Evolutionary conservation across 2,888 invertebrate genomes (phyloP).

Genomic region (Cenopis cana): DNA sequence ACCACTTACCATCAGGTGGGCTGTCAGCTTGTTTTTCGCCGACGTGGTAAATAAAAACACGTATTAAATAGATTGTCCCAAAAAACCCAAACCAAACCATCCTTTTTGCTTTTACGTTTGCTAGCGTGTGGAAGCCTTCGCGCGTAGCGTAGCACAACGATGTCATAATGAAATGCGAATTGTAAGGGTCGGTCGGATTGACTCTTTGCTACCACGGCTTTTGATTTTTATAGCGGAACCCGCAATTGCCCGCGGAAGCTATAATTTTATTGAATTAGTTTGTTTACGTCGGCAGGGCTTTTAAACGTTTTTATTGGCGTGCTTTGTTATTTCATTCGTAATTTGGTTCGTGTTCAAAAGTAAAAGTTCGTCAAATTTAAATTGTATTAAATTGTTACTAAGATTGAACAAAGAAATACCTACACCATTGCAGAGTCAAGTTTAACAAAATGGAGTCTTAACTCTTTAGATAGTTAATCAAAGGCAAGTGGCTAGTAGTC

Average conservation of each 20-base stretch:
- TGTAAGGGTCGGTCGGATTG: not conserved
- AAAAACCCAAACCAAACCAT: too few relatives aligned
- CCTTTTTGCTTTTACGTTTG: too few relatives aligned
- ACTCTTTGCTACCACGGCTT: not conserved
- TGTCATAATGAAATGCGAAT: not conserved
- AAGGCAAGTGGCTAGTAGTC: not conserved
- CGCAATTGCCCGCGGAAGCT: constrained; percentile 6
- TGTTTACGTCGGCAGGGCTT: constrained; percentile 8
- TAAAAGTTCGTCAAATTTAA: not conserved
- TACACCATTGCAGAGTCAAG: too few relatives aligned
- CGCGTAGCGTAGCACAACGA: not conserved
- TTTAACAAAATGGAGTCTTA: too few relatives aligned
- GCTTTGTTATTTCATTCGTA: constrained; percentile 9
- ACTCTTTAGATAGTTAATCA: too few relatives aligned
- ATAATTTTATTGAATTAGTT: constrained; percentile 17
- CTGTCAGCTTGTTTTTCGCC: too few relatives aligned
- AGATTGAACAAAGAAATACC: too few relatives aligned
- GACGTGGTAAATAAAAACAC: too few relatives aligned
- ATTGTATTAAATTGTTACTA: not conserved
- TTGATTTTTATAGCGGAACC: constrained; percentile 37
- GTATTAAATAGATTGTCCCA: too few relatives aligned
- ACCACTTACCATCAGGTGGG: too few relatives aligned
- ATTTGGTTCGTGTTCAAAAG: not conserved
- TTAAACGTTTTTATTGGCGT: constrained; percentile 15
- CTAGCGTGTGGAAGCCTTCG: not conserved